A percentile compares a stretch with the other conserved stretches of the same genome.
Evolutionary conservation across 2,888 invertebrate species (phyloP).

Genomic region (Drosophila anceps): DNA sequence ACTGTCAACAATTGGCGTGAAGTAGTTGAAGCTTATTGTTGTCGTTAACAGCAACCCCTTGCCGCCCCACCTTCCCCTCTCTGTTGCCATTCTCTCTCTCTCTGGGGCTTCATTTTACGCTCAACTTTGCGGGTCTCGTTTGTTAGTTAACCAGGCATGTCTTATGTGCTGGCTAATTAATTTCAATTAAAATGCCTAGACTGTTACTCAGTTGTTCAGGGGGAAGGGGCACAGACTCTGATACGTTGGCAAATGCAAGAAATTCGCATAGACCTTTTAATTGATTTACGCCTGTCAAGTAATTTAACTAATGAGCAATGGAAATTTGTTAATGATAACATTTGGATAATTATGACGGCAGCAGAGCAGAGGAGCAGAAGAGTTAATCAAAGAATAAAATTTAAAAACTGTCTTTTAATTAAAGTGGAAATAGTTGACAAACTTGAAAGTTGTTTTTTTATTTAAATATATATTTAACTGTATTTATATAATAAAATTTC

Average conservation of each 20-base stretch:
- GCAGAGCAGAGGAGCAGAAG: not conserved
- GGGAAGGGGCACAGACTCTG: not conserved
- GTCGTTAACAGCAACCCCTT: conserved; percentile 40
- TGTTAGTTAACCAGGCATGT: conserved; percentile 62
- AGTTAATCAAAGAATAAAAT: not conserved
- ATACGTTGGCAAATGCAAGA: conserved; percentile 35
- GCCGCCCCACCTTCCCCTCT: not conserved
- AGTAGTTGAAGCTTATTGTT: conserved; percentile 69
- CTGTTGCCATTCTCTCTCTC: not conserved
- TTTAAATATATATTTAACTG: not conserved
- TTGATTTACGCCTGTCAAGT: conserved; percentile 70
- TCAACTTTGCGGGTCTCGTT: conserved; percentile 50
- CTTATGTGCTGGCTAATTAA: conserved; percentile 73
- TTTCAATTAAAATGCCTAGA: conserved; percentile 80
- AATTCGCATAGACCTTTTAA: conserved; percentile 68
- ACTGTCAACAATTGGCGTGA: conserved; percentile 76
- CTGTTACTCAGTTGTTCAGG: conserved; percentile 47
- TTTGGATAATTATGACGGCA: conserved; percentile 29
- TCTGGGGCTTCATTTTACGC: conserved; percentile 10
- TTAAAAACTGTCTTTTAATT: not conserved
- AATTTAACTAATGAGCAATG: conserved; percentile 48
- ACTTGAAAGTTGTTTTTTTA: not conserved
- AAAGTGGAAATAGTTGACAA: not conserved
- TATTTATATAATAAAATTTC: not conserved
- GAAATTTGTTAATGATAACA: conserved; percentile 37